Evolutionary conservation across 1,140 invertebrate species (phyloP).

Genomic region (Hypsibius dujardini): DNA sequence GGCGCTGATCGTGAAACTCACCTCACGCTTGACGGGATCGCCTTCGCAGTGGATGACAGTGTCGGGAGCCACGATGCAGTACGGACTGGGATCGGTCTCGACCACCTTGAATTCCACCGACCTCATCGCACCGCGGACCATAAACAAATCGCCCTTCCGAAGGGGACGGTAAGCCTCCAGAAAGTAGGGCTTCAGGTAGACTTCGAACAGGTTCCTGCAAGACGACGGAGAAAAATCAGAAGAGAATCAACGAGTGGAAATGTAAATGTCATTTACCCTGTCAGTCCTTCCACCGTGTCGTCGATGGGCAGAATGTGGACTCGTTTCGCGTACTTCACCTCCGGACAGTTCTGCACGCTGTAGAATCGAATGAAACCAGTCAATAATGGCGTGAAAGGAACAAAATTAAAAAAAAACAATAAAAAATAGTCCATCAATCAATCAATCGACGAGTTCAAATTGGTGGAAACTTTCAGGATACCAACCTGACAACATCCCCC

Average conservation of each 20-base stretch:
- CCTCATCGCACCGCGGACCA: constrained; percentile 91
- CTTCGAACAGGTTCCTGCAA: constrained; percentile 78
- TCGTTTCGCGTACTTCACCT: constrained; percentile 93
- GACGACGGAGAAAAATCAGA: constrained; percentile 13
- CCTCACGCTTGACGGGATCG: constrained; percentile 92
- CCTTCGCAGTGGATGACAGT: constrained; percentile 98
- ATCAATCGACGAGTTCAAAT: not conserved
- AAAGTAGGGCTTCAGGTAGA: constrained; percentile 97
- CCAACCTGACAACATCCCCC: constrained; percentile 74
- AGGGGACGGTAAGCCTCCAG: constrained; percentile 97
- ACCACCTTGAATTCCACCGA: constrained; percentile 99
- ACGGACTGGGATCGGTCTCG: constrained; percentile 89
- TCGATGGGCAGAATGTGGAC: constrained; percentile 97
- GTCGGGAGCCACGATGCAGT: constrained; percentile 96
- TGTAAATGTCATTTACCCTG: constrained; percentile 50
- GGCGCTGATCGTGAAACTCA: constrained; percentile 30
- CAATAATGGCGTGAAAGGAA: not conserved
- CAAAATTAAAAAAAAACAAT: constrained; percentile 16
- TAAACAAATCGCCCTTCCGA: constrained; percentile 92
- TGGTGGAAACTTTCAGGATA: constrained; percentile 39
- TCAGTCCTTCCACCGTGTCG: constrained; percentile 92
- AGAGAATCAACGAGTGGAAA: constrained; percentile 20
- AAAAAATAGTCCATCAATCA: constrained; percentile 12
- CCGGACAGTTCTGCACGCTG: constrained; percentile 58
- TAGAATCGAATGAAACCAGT: constrained; percentile 18